Evolutionary conservation across 1,140 invertebrate genomes (phyloP).

Genomic region (Pantala flavescens): DNA sequence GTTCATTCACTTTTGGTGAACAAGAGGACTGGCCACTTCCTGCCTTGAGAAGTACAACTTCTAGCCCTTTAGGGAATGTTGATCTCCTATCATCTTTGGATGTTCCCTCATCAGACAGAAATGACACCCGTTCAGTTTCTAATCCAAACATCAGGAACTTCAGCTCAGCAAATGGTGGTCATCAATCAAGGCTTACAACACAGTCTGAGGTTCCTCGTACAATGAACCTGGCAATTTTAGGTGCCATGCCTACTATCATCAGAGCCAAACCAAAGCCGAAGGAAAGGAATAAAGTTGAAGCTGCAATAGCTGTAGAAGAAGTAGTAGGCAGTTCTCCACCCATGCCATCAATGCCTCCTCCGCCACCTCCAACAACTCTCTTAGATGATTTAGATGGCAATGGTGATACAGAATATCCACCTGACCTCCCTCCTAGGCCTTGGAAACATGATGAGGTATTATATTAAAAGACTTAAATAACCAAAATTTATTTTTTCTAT

Average conservation of each 20-base stretch:
- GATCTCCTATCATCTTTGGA: too few relatives aligned
- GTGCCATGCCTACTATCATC: conserved; percentile 52
- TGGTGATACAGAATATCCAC: not conserved
- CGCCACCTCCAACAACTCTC: conserved; percentile 44
- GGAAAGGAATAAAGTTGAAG: not conserved
- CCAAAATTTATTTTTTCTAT: conserved; percentile 26
- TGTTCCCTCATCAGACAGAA: not conserved
- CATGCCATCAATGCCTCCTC: conserved; percentile 64
- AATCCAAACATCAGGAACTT: not conserved
- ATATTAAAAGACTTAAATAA: conserved; percentile 23
- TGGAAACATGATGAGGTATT: not conserved
- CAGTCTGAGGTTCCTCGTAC: not conserved
- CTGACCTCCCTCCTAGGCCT: conserved; percentile 4
- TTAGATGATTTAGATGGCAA: conserved; percentile 27
- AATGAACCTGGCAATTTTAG: not conserved
- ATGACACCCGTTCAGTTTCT: not conserved
- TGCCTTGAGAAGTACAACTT: too few relatives aligned
- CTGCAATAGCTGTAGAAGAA: not conserved
- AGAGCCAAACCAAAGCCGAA: conserved; percentile 33
- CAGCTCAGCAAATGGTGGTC: not conserved
- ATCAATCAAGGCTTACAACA: not conserved
- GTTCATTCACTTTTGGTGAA: not conserved
- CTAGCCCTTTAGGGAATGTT: too few relatives aligned
- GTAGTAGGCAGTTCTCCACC: conserved; percentile 46
- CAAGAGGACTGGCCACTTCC: not conserved